Percentiles rank a stretch among this genome's conserved stretches.
Conservation (phyloP, 2,113 vertebrate genomes). For the Prolemur simus region DNA sequence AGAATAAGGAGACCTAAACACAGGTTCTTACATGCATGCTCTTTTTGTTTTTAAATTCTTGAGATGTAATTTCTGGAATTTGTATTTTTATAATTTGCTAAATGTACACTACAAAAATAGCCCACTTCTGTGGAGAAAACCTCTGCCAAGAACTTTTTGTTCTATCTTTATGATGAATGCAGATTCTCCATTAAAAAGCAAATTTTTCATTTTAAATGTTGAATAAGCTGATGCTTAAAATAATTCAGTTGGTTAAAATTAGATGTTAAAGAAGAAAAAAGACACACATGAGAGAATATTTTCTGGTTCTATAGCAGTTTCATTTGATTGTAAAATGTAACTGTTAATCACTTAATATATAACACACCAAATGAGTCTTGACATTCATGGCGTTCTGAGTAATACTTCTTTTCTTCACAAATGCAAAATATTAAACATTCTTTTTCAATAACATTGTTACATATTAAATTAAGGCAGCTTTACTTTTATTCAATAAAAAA, state of each 20-base stretch:
- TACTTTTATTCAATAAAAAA: slow-evolving; percentile 34
- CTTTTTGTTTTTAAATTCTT: background rate
- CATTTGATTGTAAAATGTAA: slow-evolving; percentile 49
- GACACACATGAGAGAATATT: background rate
- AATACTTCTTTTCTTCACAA: slow-evolving; percentile 29
- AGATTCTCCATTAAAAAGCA: slow-evolving; percentile 65
- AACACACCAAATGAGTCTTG: background rate
- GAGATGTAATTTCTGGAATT: slow-evolving; percentile 48
- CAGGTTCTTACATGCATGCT: background rate
- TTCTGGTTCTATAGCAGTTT: slow-evolving; percentile 31
- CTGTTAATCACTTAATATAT: slow-evolving; percentile 38
- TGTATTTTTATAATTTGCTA: slow-evolving; percentile 63
- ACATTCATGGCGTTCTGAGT: background rate
- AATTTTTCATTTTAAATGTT: slow-evolving; percentile 64
- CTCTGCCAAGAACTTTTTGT: slow-evolving; percentile 65
- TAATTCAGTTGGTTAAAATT: slow-evolving; percentile 63
- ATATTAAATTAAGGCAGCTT: slow-evolving; percentile 2
- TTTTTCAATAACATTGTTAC: background rate
- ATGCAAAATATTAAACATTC: slow-evolving; percentile 3
- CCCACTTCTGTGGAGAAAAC: slow-evolving; percentile 25
- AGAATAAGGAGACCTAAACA: background rate
- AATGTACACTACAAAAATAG: slow-evolving; percentile 60
- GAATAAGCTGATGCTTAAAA: slow-evolving; percentile 65
- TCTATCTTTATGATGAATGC: slow-evolving; percentile 59
- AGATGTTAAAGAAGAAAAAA: slow-evolving; percentile 24